Evolutionary conservation across 92 coral and sea anemone species (phyloP), one percentile per base, ranked within the genome.

Genomic region (Phenganax subtilis): DNA sequence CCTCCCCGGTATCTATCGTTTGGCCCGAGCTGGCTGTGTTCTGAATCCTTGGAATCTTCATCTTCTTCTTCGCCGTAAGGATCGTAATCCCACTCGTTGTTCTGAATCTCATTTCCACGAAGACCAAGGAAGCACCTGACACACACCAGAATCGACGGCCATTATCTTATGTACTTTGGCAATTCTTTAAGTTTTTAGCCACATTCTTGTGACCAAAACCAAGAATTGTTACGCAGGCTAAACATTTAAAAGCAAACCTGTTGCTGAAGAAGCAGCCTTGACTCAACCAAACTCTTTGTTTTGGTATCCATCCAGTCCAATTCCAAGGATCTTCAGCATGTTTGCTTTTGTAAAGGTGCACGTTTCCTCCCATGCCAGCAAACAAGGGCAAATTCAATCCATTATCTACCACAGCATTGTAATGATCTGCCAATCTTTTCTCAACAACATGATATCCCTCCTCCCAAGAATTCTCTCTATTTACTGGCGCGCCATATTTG

Each of bases 81-180:
- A 25, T 76, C 54, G 71, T 76, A 76, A 37, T 76, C 81, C 80
- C 80, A 75, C 7, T 54, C 31, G 55, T 75, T 54, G 66, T 75
- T 75, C 80, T 75, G 80, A 14, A 76, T 58, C 47, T 76, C 81
- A 58, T 76, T 76, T 12, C 81, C 81, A 25, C 81, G 81, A 57
- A 76, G 16, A 12, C 54, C 68, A 3, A 76, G 81, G 12, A 76
- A 76, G 31, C 57, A 58, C 71, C 81, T 76, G 9, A 7, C 16
- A 59, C 65, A 1, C n/a, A 14, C 25, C n/a, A 59, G 7, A 59
- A 37, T 37, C 5, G 47, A 37, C 47, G 3, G 47, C 47, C 2
- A 1, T 37, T 37, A 37, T 37, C 47, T 1, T 5, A 37, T 2
- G 47, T 37, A 37, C 3, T 37, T 37, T 1, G 47, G 47, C 47